phyloP scores from a whole-genome alignment of 1,140 invertebrate genomes.

The Drosophila littoralis region DNA sequence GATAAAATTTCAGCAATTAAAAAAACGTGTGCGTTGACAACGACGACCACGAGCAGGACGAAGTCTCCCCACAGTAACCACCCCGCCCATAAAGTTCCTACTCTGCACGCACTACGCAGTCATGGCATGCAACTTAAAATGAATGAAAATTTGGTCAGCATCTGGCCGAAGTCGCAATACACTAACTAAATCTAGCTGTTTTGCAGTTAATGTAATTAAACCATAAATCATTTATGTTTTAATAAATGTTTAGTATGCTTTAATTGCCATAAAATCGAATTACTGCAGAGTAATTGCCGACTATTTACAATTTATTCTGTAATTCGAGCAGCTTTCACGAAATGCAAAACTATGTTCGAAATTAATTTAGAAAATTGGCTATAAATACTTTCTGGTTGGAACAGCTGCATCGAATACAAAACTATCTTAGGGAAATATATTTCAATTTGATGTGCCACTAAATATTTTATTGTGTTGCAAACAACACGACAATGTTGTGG shows the following conservation, averaged over 20 bases:
- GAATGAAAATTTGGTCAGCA: conserved; percentile 33
- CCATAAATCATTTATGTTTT: not conserved
- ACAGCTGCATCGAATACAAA: too few species aligned
- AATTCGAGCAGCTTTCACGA: too few species aligned
- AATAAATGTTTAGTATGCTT: not conserved
- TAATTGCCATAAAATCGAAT: not conserved
- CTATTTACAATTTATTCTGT: not conserved
- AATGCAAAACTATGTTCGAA: too few species aligned
- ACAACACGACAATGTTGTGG: not conserved
- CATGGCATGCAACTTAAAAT: conserved; percentile 72
- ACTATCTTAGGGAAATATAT: too few species aligned
- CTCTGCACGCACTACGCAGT: conserved; percentile 21
- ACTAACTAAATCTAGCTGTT: conserved; percentile 23
- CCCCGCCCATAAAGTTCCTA: not conserved
- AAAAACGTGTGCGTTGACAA: conserved; percentile 83
- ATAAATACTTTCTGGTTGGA: too few species aligned
- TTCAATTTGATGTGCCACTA: too few species aligned
- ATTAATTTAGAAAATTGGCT: too few species aligned
- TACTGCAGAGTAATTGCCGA: not conserved
- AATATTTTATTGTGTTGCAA: not conserved
- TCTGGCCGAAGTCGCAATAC: conserved; percentile 33
- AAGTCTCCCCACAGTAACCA: conserved; percentile 11
- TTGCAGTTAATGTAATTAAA: too few species aligned
- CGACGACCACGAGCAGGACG: conserved; percentile 45
- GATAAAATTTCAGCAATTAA: conserved; percentile 83